A percentile compares a stretch with the other conserved stretches of the same genome.
These are phyloP conservation scores for Acanthochromis polyacanthus DNA, from an alignment of 2,113 vertebrate genomes.

Conservation along the genomic window DNA sequence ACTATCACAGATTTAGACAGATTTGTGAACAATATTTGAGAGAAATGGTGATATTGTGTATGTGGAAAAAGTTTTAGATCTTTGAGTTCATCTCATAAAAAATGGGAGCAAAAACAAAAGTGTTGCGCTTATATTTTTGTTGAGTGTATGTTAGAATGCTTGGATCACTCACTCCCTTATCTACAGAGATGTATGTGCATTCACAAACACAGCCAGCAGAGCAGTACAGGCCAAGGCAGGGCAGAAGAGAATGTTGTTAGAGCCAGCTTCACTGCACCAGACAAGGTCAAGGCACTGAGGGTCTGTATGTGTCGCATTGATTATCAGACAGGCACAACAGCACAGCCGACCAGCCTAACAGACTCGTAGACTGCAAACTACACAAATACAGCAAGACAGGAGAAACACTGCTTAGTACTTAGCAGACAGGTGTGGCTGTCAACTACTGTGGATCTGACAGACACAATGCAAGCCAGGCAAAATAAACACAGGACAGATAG, in stretches of 20 bases:
- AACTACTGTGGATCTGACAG: slow-evolving; percentile 54
- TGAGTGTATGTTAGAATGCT: not conserved
- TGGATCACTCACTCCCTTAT: not conserved
- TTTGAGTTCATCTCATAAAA: too few relatives aligned
- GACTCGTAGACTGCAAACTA: slow-evolving; percentile 37
- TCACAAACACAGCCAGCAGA: slow-evolving; percentile 11
- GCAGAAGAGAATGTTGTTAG: slow-evolving; percentile 31
- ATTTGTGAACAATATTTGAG: too few relatives aligned
- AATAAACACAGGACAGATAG: slow-evolving; percentile 43
- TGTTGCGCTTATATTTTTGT: too few relatives aligned
- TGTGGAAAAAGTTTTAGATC: too few relatives aligned
- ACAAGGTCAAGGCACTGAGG: slow-evolving; percentile 60
- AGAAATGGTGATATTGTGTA: too few relatives aligned
- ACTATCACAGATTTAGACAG: too few relatives aligned
- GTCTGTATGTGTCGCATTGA: slow-evolving; percentile 67
- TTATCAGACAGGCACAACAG: slow-evolving; percentile 56
- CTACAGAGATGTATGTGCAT: not conserved
- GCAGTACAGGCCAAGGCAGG: slow-evolving; percentile 3
- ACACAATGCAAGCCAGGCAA: slow-evolving; percentile 59
- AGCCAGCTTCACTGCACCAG: slow-evolving; percentile 49
- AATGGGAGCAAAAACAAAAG: too few relatives aligned
- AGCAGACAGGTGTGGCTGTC: slow-evolving; percentile 75
- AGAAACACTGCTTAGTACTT: slow-evolving; percentile 56
- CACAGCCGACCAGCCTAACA: slow-evolving; percentile 28
- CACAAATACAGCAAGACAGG: slow-evolving; percentile 59